Evolutionary conservation across 2,888 invertebrate species (phyloP).

Genomic region (Drosophila multiciliata): DNA sequence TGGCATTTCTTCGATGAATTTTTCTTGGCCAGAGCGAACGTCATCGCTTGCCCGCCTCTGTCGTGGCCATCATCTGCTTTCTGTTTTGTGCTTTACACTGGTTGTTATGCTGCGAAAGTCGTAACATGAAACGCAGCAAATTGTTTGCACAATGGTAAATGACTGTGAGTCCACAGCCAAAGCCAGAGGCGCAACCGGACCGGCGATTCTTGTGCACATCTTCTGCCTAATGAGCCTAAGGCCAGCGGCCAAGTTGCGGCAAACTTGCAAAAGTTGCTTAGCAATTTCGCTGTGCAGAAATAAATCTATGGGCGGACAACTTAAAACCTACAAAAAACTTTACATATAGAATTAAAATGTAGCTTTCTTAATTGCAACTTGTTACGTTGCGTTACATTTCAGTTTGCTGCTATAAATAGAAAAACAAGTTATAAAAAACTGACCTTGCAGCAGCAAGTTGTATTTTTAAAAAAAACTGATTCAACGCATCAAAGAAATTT

Average conservation of each 20-base stretch:
- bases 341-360: conserved; percentile 35
- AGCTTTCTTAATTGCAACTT: conserved; percentile 20
- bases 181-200: conserved; percentile 32
- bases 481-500: background rate
- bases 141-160: conserved; percentile 70
- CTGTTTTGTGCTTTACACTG: conserved; percentile 38
- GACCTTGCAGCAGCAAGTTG: background rate
- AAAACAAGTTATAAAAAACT: background rate
- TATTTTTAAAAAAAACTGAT: background rate
- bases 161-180: conserved; percentile 40
- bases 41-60: conserved; percentile 29
- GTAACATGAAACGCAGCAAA: conserved; percentile 76
- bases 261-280: conserved; percentile 17
- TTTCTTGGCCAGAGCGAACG: conserved; percentile 38
- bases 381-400: conserved; percentile 8
- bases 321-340: conserved; percentile 11
- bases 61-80: conserved; percentile 56
- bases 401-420: conserved; percentile 26
- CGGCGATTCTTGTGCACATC: conserved; percentile 26
- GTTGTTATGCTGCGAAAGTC: conserved; percentile 60
- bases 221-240: conserved; percentile 16
- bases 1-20: conserved; percentile 79
- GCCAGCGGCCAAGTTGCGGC: conserved; percentile 15
- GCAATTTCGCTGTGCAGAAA: conserved; percentile 20
- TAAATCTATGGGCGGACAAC: conserved; percentile 42